Percentiles rank a stretch among this genome's conserved stretches.
These are phyloP conservation scores for Sminthurinus aureus DNA, from an alignment of 2,888 invertebrate species.

Conservation along the genomic window DNA sequence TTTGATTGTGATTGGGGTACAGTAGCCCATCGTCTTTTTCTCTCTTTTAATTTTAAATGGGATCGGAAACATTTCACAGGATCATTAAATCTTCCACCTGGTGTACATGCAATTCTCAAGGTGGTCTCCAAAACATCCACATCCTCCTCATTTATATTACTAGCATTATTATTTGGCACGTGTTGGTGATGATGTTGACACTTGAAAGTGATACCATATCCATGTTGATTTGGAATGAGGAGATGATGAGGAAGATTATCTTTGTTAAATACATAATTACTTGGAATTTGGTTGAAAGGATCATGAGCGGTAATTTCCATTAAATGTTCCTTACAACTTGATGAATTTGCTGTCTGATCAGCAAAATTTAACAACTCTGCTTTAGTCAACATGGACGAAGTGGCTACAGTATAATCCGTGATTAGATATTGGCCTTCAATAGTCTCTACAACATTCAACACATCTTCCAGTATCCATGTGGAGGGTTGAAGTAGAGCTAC, in stretches of 20 bases:
- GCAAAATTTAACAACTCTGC: slow-evolving; percentile 46
- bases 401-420: slow-evolving; percentile 54
- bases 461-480: slow-evolving; percentile 57
- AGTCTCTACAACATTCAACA: slow-evolving; percentile 42
- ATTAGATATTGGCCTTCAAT: slow-evolving; percentile 44
- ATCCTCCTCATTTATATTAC: too few species aligned
- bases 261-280: slow-evolving; percentile 43
- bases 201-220: slow-evolving; percentile 55
- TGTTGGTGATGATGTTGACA: slow-evolving; percentile 46
- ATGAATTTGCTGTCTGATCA: slow-evolving; percentile 34
- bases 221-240: slow-evolving; percentile 56
- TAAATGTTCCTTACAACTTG: slow-evolving; percentile 48
- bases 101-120: slow-evolving; percentile 54
- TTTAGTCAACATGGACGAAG: slow-evolving; percentile 51
- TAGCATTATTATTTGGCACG: too few species aligned
- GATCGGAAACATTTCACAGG: slow-evolving; percentile 56
- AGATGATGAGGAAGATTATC: slow-evolving; percentile 51
- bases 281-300: slow-evolving; percentile 56
- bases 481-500: slow-evolving; percentile 55
- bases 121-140: slow-evolving; percentile 33
- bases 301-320: slow-evolving; percentile 54
- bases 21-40: neutral
- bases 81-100: slow-evolving; percentile 46
- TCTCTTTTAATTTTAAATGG: slow-evolving; percentile 44
- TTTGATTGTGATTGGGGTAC: too few species aligned